Evolutionary conservation across 1,140 invertebrate species (phyloP), one percentile per base, ranked within the genome.

Genomic region (Drosophila parvula): DNA sequence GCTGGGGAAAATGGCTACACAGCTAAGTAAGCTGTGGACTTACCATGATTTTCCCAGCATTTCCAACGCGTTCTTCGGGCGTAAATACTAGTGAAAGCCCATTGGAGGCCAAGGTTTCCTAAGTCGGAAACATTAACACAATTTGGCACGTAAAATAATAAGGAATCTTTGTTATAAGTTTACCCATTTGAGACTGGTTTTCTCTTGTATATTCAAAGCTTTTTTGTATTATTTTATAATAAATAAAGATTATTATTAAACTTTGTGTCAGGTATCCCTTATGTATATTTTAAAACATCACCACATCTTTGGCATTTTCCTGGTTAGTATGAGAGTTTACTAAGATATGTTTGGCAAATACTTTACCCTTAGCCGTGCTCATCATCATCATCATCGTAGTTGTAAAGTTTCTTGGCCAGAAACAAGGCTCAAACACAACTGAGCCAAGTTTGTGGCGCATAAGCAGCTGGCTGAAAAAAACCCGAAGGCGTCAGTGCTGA

Each of bases 321-420:
- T 10, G 10, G 2, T 48, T 22, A 41, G 43, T 22, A 38, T 32
- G 16, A 51, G 62, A 63, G 55, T 74, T 47, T 38, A 12, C 32
- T 32, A 44, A 64, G 34, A 57, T 74, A 75, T 53, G 64, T 74
- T 64, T 7, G 51, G 58, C 51, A 75, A 75, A 75, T 75, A 74
- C 38, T 74, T 75, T 56, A 70, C 47, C 45, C 36, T 51, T 50
- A 9, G 28, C 61, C 22, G 6, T 47, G 4, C 50, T 36, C 38
- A 36, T 43, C 47, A 36, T 56, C 47, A 59, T 27, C 55, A 51
- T 57, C 27, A 45, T 51, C 22, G 47, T 34, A 63, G 55, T 47
- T 59, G 16, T 22, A 64, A 62, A 60, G 57, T 78, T 62, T 58
- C 50, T 38, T 58, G 47, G 57, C 45, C 75, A 56, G 53, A 75